Percentiles rank a stretch among this genome's conserved stretches.
Evolutionary conservation across 2,888 invertebrate species (phyloP).

Genomic region (Luperina testacea): DNA sequence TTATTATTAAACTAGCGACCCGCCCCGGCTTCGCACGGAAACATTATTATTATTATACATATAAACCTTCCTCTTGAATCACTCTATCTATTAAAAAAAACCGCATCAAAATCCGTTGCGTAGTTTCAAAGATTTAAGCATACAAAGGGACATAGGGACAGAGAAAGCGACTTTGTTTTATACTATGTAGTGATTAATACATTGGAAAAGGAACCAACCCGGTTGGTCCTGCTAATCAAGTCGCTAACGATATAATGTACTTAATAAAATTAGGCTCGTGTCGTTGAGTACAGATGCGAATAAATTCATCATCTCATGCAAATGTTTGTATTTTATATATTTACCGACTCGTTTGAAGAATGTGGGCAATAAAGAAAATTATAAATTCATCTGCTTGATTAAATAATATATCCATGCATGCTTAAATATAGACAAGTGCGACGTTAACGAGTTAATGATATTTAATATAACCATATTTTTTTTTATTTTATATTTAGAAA

Average conservation of each 20-base stretch:
- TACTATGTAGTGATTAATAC: no score
- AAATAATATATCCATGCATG: neutral
- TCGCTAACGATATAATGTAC: slow-evolving; percentile 12
- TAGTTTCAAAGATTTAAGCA: no score
- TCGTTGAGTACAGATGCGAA: slow-evolving; percentile 20
- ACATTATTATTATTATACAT: no score
- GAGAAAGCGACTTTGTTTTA: no score
- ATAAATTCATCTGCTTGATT: slow-evolving; percentile 26
- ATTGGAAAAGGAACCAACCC: slow-evolving; percentile 1
- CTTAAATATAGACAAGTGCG: neutral
- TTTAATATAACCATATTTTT: neutral
- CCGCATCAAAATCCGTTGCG: no score
- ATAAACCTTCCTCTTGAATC: no score
- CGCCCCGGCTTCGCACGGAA: no score
- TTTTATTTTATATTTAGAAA: neutral
- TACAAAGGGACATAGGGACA: no score
- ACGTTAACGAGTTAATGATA: slow-evolving; percentile 12
- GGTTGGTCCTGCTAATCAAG: slow-evolving; percentile 26
- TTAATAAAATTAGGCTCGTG: slow-evolving; percentile 13
- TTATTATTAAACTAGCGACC: no score
- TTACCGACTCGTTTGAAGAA: slow-evolving; percentile 45
- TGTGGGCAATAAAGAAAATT: slow-evolving; percentile 34
- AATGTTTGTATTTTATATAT: slow-evolving; percentile 23
- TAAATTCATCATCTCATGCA: slow-evolving; percentile 29
- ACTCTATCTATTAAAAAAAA: no score